A percentile compares a stretch with the other conserved stretches of the same genome.
Evolutionary conservation across 2,113 vertebrate genomes (phyloP).

Genomic region (Cathartes aura): DNA sequence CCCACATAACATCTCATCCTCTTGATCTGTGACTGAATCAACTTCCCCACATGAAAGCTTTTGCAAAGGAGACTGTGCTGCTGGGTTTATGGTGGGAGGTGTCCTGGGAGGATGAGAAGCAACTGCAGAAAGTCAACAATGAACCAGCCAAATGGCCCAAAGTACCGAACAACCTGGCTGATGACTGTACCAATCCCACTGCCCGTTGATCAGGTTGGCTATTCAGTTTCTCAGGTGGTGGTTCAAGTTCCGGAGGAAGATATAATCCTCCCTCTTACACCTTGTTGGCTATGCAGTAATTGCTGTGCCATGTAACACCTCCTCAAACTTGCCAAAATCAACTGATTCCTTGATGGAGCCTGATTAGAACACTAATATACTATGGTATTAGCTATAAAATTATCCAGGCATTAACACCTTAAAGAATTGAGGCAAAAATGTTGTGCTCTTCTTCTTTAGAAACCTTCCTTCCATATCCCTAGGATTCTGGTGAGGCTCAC

Average conservation of each 20-base stretch:
- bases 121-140: background rate
- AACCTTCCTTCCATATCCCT: background rate
- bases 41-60: background rate
- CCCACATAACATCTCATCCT: background rate
- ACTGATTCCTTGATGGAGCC: background rate
- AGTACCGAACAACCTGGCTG: background rate
- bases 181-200: background rate
- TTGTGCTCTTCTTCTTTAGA: background rate
- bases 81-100: background rate
- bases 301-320: background rate
- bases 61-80: background rate
- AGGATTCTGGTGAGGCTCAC: background rate
- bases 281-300: background rate
- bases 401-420: rapidly evolving
- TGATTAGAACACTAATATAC: background rate
- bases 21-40: background rate
- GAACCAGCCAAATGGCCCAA: background rate
- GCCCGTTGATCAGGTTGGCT: background rate
- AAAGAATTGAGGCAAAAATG: background rate
- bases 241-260: background rate
- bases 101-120: background rate
- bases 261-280: background rate
- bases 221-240: background rate
- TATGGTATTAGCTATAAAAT: background rate
- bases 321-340: background rate